A percentile compares a stretch with the other conserved stretches of the same genome.
phyloP scores from a whole-genome alignment of 1,140 invertebrate genomes.

The Tyrophagus putrescentiae region DNA sequence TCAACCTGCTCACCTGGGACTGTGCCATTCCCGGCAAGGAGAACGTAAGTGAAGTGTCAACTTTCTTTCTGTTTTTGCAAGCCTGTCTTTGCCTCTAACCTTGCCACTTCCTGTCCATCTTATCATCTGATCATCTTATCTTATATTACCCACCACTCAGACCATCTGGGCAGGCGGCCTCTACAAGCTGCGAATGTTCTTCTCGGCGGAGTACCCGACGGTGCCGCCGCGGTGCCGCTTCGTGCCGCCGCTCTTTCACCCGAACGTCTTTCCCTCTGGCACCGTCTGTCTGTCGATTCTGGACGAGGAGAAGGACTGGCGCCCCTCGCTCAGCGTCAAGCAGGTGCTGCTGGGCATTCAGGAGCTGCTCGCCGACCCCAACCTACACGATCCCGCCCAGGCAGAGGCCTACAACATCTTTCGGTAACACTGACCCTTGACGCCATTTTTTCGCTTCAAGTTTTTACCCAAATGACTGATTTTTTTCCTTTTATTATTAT shows the following conservation, averaged over 20 bases:
- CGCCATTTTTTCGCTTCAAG: no score
- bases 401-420: constrained; percentile 99
- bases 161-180: constrained; percentile 92
- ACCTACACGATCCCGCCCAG: constrained; percentile 98
- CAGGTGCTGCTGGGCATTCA: constrained; percentile 97
- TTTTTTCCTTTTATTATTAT: constrained; percentile 21
- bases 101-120: neutral
- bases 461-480: constrained; percentile 32
- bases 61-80: neutral
- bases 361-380: constrained; percentile 94
- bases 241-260: constrained; percentile 98
- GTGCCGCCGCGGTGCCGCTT: constrained; percentile 99
- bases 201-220: constrained; percentile 98
- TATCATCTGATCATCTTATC: neutral
- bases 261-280: constrained; percentile 95
- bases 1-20: constrained; percentile 89
- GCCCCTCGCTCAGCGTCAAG: constrained; percentile 97
- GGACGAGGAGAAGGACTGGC: constrained; percentile 99
- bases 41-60: constrained; percentile 40
- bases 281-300: constrained; percentile 94
- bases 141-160: constrained; percentile 30
- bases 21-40: constrained; percentile 99
- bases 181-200: constrained; percentile 94
- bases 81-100: no score
- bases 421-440: constrained; percentile 88